Evolutionary conservation across 2,888 invertebrate genomes (phyloP).

Genomic region (Deilephila elpenor): DNA sequence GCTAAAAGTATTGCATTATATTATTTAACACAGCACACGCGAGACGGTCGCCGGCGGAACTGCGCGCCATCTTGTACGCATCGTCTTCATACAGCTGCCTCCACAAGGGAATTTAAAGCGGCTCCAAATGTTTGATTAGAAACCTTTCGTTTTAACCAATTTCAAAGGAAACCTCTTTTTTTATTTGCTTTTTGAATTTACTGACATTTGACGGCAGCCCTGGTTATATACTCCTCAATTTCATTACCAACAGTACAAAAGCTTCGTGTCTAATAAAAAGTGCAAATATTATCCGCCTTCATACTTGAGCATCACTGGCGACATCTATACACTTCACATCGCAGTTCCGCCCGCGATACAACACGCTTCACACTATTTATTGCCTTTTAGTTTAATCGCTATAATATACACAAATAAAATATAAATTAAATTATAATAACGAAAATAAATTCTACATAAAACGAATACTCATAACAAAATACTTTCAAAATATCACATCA

Average conservation of each 20-base stretch:
- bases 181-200: too few species aligned
- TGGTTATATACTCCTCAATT: too few species aligned
- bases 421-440: conserved; percentile 6
- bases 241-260: too few species aligned
- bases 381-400: background rate
- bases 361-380: background rate
- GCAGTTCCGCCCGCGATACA: background rate
- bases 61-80: background rate
- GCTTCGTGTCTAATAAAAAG: too few species aligned
- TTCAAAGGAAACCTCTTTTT: too few species aligned
- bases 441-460: conserved; percentile 5
- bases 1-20: background rate
- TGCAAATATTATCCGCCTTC: background rate
- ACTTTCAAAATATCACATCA: conserved; percentile 21
- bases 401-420: background rate
- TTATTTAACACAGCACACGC: background rate
- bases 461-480: conserved; percentile 15
- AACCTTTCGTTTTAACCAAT: too few species aligned
- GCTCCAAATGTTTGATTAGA: too few species aligned
- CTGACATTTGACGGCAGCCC: too few species aligned
- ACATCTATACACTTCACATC: background rate
- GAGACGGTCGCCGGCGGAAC: background rate
- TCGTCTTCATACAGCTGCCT: background rate
- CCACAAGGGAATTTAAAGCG: background rate
- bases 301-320: background rate